Evolutionary conservation across 2,113 vertebrate species (phyloP), one percentile per base, ranked within the genome.

Genomic region (Trachemys scripta): DNA sequence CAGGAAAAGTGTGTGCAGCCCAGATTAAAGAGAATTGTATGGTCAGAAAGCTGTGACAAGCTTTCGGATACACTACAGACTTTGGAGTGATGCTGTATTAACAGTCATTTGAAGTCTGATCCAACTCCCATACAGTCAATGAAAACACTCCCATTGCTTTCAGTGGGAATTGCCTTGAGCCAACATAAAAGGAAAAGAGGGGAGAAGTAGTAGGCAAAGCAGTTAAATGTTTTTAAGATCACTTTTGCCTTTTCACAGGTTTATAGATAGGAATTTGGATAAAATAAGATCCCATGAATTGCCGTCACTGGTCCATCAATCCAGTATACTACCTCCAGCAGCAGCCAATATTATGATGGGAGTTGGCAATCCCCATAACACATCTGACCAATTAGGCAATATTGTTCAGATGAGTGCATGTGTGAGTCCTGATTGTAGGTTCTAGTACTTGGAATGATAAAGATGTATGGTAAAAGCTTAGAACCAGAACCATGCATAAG

Each of bases 331-430:
- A 59, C 11, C 72, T 11, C 50, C 85, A 56, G 82, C 87, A 95
- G 84, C 87, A 82, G 84, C 76, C 54, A 5, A 5, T 5, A 38
- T 35, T 25, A 20, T 78, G 45, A 53, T 81, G 86, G 56, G 56
- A 69, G 59, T 59, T 94, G 76, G 42, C 82, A 92, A n/a, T 87
- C 57, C 79, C 84, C 91, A 51, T 90, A 89, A 80, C 96, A 91
- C 13, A 81, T 62, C 84, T 51, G 89, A 31, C 75, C n/a, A 75
- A 50, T 84, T 75, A 83, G 81, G n/a, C 13, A 90, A 27, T 80
- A 51, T 94, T 80, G 65, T 47, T 10, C 50, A 84, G 91, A 90
- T 96, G 91, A 8, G 8, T 8, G 82, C 84, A 49, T 50, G 14
- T 19, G 25, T 25, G 54, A n/a, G 3, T 81, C 90, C 95, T 85